Conservation (phyloP, 2,797 vertebrate genomes). For the Sus cebifrons region DNA sequence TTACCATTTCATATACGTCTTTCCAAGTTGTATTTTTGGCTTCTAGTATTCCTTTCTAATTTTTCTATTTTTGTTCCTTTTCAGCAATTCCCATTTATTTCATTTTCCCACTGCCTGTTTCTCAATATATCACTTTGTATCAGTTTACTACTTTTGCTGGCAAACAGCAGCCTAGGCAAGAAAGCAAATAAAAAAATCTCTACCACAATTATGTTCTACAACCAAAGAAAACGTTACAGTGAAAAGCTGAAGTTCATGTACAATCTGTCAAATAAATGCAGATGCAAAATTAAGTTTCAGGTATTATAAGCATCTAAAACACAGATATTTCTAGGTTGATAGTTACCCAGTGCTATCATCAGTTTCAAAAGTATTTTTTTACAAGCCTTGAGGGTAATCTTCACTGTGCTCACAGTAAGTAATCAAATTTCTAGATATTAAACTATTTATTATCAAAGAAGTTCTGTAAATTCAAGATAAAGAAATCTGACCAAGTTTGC, state of each 20-base stretch:
- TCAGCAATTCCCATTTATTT: conserved; percentile 47
- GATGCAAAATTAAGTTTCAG: conserved; percentile 79
- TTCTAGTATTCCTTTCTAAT: conserved; percentile 44
- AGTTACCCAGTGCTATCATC: conserved; percentile 69
- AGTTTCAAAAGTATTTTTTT: conserved; percentile 79
- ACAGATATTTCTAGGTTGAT: conserved; percentile 73
- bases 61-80: conserved; percentile 68
- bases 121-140: conserved; percentile 33
- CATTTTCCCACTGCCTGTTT: conserved; percentile 38
- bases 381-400: conserved; percentile 69
- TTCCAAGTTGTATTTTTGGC: neutral
- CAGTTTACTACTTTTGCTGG: conserved; percentile 64
- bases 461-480: conserved; percentile 78
- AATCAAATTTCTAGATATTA: conserved; percentile 77
- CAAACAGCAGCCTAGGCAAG: conserved; percentile 53
- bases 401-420: conserved; percentile 75
- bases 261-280: conserved; percentile 78
- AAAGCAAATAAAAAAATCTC: conserved; percentile 64
- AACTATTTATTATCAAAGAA: conserved; percentile 79
- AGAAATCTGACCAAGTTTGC: conserved; percentile 23
- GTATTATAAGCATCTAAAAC: conserved; percentile 68
- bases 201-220: neutral
- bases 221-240: conserved; percentile 70
- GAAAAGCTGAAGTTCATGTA: conserved; percentile 71
- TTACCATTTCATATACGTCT: neutral